phyloP scores from a whole-genome alignment of 2,113 vertebrate genomes.

The Sander lucioperca region DNA sequence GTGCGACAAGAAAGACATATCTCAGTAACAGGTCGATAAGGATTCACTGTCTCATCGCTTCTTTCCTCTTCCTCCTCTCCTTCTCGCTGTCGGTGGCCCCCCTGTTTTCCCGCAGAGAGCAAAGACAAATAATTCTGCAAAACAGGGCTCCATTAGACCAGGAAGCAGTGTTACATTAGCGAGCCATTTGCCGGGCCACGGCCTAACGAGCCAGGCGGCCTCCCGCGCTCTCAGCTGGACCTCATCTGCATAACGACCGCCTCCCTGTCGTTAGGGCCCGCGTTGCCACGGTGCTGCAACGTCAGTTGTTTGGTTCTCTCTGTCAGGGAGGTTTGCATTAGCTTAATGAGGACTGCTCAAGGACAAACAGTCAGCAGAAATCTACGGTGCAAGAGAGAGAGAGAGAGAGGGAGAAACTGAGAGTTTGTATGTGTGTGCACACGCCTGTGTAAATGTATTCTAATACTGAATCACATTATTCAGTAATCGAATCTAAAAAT shows the following conservation, averaged over 20 bases:
- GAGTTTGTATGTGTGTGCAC: constrained; percentile 69
- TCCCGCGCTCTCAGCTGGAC: constrained; percentile 84
- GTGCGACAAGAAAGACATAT: constrained; percentile 48
- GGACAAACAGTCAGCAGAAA: constrained; percentile 99
- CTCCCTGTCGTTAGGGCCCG: constrained; percentile 81
- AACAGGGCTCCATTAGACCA: constrained; percentile 97
- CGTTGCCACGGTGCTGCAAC: constrained; percentile 81
- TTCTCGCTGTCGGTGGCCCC: constrained; percentile 61
- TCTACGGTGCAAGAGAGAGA: constrained; percentile 89
- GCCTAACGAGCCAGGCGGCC: constrained; percentile 98
- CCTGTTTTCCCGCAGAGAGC: constrained; percentile 52
- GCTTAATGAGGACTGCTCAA: constrained; percentile 99
- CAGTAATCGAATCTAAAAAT: constrained; percentile 78
- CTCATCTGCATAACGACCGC: constrained; percentile 99
- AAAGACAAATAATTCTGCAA: constrained; percentile 89
- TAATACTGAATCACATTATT: constrained; percentile 80
- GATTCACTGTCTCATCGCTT: constrained; percentile 51
- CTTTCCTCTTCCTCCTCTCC: constrained; percentile 25
- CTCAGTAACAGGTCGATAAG: constrained; percentile 68
- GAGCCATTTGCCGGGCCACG: constrained; percentile 99
- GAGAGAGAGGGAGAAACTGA: constrained; percentile 40
- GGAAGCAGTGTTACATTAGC: constrained; percentile 98
- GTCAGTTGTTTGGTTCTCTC: constrained; percentile 99
- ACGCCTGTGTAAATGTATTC: constrained; percentile 75
- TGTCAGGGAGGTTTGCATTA: constrained; percentile 99